These are phyloP conservation scores for Hepsetus odoe DNA, from an alignment of 2,113 vertebrate species.

Conservation along the genomic window DNA sequence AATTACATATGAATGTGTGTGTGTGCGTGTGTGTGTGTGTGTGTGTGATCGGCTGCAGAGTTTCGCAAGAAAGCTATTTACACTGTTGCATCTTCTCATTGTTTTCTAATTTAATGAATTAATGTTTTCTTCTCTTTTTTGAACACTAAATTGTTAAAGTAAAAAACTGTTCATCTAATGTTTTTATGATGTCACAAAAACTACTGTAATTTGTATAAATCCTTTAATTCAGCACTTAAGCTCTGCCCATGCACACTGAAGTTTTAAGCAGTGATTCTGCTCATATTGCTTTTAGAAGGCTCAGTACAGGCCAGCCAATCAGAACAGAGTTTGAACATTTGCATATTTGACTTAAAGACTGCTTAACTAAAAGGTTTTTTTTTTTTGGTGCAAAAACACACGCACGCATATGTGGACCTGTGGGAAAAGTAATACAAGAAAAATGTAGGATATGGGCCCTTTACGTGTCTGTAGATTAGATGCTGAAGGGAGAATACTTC, in stretches of 20 bases:
- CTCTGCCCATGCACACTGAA: not conserved
- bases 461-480: not conserved
- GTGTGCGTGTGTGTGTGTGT: no score
- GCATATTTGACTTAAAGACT: no score
- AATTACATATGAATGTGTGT: not conserved
- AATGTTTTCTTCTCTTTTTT: no score
- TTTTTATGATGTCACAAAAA: no score
- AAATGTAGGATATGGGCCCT: not conserved
- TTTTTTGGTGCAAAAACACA: not conserved
- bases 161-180: no score
- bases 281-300: no score
- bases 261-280: no score
- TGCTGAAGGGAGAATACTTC: not conserved
- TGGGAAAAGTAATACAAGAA: not conserved
- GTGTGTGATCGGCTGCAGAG: conserved; percentile 24
- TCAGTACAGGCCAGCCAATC: no score
- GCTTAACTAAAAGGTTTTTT: no score
- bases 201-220: no score
- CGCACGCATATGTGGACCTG: not conserved
- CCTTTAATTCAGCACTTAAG: not conserved
- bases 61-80: not conserved
- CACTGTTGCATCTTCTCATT: not conserved
- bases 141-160: no score
- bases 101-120: not conserved
- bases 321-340: no score